Percentiles rank a stretch among this genome's conserved stretches.
phyloP scores from a whole-genome alignment of 2,113 vertebrate genomes.

The Grammomys dolichurus region DNA sequence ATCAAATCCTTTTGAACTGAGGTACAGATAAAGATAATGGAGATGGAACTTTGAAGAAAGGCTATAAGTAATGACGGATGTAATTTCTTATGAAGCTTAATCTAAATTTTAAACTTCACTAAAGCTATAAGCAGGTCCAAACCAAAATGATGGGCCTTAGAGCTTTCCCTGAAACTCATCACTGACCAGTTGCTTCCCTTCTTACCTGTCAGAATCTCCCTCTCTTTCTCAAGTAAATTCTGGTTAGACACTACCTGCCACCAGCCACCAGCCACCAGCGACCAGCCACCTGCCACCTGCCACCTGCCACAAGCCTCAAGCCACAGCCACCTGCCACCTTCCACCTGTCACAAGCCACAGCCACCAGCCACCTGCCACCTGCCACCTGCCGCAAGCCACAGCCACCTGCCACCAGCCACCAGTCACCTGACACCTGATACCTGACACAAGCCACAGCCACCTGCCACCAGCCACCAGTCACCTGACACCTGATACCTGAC shows the following conservation, averaged over 20 bases:
- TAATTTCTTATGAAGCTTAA: conserved; percentile 19
- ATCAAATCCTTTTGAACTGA: conserved; percentile 24
- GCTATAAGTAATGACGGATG: not conserved
- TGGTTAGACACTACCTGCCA: not conserved
- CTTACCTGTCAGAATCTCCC: not conserved
- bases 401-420: not conserved
- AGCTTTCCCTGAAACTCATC: conserved; percentile 5
- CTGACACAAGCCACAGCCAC: not conserved
- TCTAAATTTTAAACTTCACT: conserved; percentile 24
- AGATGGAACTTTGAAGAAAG: conserved; percentile 3
- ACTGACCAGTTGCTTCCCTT: not conserved
- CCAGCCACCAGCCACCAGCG: fast-evolving
- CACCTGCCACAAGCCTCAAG: too few relatives aligned
- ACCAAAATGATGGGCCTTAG: not conserved
- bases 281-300: not conserved
- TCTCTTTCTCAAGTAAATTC: not conserved
- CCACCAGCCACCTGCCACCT: not conserved
- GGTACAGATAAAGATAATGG: not conserved
- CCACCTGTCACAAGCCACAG: too few relatives aligned
- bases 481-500: too few relatives aligned
- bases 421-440: not conserved
- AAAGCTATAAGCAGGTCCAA: conserved; percentile 6
- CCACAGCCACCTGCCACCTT: too few relatives aligned
- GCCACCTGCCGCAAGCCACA: too few relatives aligned
- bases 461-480: not conserved